A percentile compares a stretch with the other conserved stretches of the same genome.
Evolutionary conservation across 1,140 invertebrate genomes (phyloP).

Genomic region (Semibalanus balanoides): DNA sequence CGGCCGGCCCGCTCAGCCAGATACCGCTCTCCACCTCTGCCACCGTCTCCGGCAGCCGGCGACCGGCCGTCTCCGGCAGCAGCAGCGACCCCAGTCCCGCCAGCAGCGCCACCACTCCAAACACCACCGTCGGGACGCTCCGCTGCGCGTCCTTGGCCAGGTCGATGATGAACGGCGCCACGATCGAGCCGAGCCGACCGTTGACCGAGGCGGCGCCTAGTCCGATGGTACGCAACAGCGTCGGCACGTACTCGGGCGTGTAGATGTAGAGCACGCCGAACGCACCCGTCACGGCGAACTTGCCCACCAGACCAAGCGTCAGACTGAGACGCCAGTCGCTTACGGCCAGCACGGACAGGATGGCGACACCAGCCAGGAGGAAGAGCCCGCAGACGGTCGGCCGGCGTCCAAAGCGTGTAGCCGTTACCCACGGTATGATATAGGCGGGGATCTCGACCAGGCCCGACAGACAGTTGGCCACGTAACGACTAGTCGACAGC

Average conservation of each 20-base stretch:
- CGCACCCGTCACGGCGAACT: constrained; percentile 65
- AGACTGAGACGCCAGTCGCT: constrained; percentile 24
- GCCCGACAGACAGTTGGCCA: constrained; percentile 7
- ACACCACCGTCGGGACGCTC: constrained; percentile 17
- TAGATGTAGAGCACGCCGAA: constrained; percentile 66
- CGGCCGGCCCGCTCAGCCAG: neutral
- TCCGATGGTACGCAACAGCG: constrained; percentile 63
- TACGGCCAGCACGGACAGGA: neutral
- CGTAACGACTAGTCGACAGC: constrained; percentile 26
- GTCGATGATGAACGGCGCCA: constrained; percentile 52
- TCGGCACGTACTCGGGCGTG: constrained; percentile 69
- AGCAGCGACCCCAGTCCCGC: constrained; percentile 24
- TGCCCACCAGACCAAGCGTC: constrained; percentile 58
- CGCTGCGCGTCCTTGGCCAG: constrained; percentile 22
- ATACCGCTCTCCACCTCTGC: constrained; percentile 24
- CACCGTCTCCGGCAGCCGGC: constrained; percentile 26
- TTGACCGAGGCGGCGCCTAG: constrained; percentile 62
- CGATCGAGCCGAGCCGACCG: constrained; percentile 57
- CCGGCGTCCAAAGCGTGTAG: neutral
- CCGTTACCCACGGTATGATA: constrained; percentile 4
- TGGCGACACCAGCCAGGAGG: constrained; percentile 28
- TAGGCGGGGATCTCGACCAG: constrained; percentile 19
- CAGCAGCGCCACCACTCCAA: constrained; percentile 24
- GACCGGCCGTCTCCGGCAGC: constrained; percentile 27
- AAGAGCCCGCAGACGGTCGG: constrained; percentile 24